Evolutionary conservation across 2,888 invertebrate species (phyloP).

Genomic region (Caenorhabditis uteleia): DNA sequence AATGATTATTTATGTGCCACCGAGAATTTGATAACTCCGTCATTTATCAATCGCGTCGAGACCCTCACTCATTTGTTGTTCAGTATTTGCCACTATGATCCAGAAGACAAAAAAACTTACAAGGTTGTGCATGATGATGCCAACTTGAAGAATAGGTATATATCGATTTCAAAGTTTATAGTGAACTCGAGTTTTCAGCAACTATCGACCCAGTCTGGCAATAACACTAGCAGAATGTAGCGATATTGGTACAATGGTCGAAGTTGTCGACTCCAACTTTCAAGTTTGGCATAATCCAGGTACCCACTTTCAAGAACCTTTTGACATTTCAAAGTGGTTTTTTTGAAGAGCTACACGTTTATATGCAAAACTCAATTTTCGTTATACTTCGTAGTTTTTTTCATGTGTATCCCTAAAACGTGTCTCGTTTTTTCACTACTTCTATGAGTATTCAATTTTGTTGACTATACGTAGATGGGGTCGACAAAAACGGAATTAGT

Average conservation of each 20-base stretch:
- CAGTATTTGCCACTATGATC: conserved; percentile 6
- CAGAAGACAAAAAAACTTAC: conserved; percentile 6
- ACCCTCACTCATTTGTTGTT: conserved; percentile 1
- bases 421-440: too few relatives aligned
- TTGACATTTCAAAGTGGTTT: neutral
- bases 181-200: conserved; percentile 2
- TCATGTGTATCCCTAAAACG: too few relatives aligned
- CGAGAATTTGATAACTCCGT: conserved; percentile 1
- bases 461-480: too few relatives aligned
- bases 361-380: conserved; percentile 6
- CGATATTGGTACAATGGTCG: neutral
- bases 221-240: conserved; percentile 5
- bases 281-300: conserved; percentile 8
- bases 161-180: neutral
- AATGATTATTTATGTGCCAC: conserved; percentile 4
- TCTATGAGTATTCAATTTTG: too few relatives aligned
- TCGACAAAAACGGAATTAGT: too few relatives aligned
- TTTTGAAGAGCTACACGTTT: too few relatives aligned
- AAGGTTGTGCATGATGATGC: conserved; percentile 1
- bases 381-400: neutral
- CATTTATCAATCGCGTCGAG: neutral
- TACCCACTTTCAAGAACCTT: neutral
- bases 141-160: conserved; percentile 2
- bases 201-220: conserved; percentile 1
- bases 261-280: neutral